These are phyloP conservation scores for Misgurnus mizolepis DNA, from an alignment of 2,113 vertebrate species.

Conservation along the genomic window DNA sequence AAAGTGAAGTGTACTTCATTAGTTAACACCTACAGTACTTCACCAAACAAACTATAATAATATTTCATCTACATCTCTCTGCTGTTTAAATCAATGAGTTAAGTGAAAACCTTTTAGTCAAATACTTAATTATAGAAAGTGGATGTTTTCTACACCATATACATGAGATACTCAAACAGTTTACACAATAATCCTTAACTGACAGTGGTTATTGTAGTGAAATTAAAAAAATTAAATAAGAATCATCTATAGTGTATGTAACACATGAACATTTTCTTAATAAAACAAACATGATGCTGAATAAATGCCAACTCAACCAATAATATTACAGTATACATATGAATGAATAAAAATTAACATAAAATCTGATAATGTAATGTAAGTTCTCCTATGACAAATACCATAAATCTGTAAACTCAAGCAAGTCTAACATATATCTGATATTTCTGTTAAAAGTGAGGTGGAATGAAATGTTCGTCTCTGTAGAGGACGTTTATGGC, in stretches of 20 bases:
- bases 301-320: not conserved
- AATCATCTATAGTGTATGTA: too few species aligned
- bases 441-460: not conserved
- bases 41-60: constrained; percentile 10
- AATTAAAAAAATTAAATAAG: too few species aligned
- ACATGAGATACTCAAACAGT: not conserved
- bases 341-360: too few species aligned
- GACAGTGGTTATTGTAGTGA: too few species aligned
- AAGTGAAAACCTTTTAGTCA: too few species aligned
- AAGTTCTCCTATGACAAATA: too few species aligned
- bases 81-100: not conserved
- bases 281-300: too few species aligned
- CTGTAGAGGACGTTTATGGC: constrained; percentile 7
- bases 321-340: too few species aligned
- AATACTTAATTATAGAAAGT: not conserved
- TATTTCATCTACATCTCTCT: not conserved
- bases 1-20: constrained; percentile 38
- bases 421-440: not conserved
- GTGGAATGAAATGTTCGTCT: not conserved
- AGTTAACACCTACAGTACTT: constrained; percentile 1
- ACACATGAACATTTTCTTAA: too few species aligned
- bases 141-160: too few species aligned
- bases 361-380: too few species aligned
- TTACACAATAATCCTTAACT: not conserved
- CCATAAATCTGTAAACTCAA: not conserved